Percentiles rank a stretch among this genome's conserved stretches.
Evolutionary conservation across 2,888 invertebrate species (phyloP).

Genomic region (Rosalia funebris): DNA sequence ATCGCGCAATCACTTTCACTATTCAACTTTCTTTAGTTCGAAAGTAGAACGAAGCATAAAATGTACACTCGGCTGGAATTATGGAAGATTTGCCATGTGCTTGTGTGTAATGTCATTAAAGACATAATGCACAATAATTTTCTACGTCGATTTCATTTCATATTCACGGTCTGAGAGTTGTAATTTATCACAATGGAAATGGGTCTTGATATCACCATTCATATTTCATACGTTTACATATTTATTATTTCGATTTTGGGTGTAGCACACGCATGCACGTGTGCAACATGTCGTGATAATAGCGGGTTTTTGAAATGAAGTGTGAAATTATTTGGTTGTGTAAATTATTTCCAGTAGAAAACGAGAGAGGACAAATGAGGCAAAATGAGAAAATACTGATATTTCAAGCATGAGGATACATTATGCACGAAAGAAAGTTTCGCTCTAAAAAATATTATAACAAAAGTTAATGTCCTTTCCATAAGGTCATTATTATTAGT

Average conservation of each 20-base stretch:
- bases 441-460: too few relatives aligned
- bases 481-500: too few relatives aligned
- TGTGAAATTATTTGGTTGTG: too few relatives aligned
- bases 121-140: slow-evolving; percentile 12
- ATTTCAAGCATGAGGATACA: too few relatives aligned
- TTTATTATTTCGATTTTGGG: not conserved
- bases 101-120: slow-evolving; percentile 13
- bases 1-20: slow-evolving; percentile 46
- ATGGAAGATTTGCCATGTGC: slow-evolving; percentile 6
- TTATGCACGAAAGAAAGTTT: too few relatives aligned
- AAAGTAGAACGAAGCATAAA: slow-evolving; percentile 44
- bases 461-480: too few relatives aligned
- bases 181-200: not conserved
- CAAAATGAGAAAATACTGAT: too few relatives aligned
- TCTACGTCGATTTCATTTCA: slow-evolving; percentile 1
- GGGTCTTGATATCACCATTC: not conserved
- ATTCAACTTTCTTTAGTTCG: slow-evolving; percentile 49
- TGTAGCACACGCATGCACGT: not conserved
- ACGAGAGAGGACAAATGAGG: too few relatives aligned
- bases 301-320: too few relatives aligned
- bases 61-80: slow-evolving; percentile 1
- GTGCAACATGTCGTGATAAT: too few relatives aligned
- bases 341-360: too few relatives aligned
- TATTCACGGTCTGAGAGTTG: slow-evolving; percentile 1
- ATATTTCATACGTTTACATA: not conserved